These are phyloP conservation scores for Anas bahamensis DNA, from an alignment of 2,797 vertebrate genomes.

Conservation along the genomic window DNA sequence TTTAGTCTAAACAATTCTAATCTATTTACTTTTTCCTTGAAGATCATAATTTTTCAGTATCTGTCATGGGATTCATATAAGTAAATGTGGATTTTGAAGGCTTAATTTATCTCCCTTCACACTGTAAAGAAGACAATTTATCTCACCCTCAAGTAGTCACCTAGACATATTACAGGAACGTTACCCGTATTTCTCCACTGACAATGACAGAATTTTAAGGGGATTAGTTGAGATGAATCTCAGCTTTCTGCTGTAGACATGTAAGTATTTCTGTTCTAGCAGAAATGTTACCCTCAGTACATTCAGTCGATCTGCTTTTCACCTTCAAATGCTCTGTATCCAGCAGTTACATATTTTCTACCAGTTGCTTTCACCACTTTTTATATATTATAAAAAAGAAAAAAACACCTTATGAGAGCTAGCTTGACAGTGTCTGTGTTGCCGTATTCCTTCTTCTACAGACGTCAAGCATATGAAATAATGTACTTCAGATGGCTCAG, in stretches of 20 bases:
- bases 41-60: not conserved
- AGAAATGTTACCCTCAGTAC: not conserved
- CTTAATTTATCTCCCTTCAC: not conserved
- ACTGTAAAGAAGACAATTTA: not conserved
- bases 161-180: not conserved
- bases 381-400: not conserved
- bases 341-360: not conserved
- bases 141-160: not conserved
- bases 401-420: not conserved
- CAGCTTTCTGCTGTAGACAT: not conserved
- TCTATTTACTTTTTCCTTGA: not conserved
- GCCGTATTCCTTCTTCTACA: not conserved
- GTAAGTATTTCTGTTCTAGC: not conserved
- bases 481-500: not conserved
- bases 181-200: not conserved
- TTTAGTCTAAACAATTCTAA: not conserved
- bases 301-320: not conserved
- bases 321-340: not conserved
- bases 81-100: not conserved
- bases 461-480: not conserved
- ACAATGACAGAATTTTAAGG: not conserved
- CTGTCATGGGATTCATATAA: not conserved
- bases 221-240: not conserved
- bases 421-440: not conserved
- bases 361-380: not conserved